Base-by-base conservation (phyloP, 30 jellyfish, hydroid and myxozoan genomes). In the Chrysaora quinquecirrha region DNA sequence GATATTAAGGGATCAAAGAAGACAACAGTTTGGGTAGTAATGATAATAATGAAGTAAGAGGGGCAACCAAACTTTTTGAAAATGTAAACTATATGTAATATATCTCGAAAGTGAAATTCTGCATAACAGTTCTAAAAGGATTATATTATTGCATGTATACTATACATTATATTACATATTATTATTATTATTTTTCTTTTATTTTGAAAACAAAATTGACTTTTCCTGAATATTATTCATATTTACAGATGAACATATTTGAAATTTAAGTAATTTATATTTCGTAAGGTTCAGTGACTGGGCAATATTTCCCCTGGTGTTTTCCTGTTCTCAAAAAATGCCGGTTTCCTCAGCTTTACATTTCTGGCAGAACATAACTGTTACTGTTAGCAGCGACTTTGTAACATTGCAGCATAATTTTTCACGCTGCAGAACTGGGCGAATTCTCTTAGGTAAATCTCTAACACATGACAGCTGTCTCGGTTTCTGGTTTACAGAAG, bases 401-500 rank as follows among this genome's bases (percentile, higher is more conserved):
- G n/a, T n/a, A n/a, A n/a, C n/a, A n/a, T n/a, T n/a, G n/a, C n/a
- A n/a, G n/a, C n/a, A n/a, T 60, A 6, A 20, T 25, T 60, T 22
- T 60, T 60, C 20, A 12, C 72, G 32, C n/a, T 60, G 12, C 33
- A n/a, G 72, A 6, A 25, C 72, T n/a, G n/a, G 72, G 9, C 72
- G 9, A n/a, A 60, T 21, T 60, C 23, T 60, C n/a, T 21, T 22
- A 20, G 32, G 10, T 20, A 4, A 22, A 60, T 60, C 72, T 22
- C 72, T 10, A 4, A 60, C 72, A 20, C 72, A 60, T 60, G 72
- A 9, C 33, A 60, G 23, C 72, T 60, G 72, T n/a, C n/a, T 21
- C 9, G n/a, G 72, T 60, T 60, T 12, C n/a, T 60, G 72, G 33
- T 60, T 60, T 25, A 60, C 72, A 10, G 72, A 60, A 6, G 72